Conservation (phyloP, 1,140 invertebrate species). For the Coptotermes formosanus region DNA sequence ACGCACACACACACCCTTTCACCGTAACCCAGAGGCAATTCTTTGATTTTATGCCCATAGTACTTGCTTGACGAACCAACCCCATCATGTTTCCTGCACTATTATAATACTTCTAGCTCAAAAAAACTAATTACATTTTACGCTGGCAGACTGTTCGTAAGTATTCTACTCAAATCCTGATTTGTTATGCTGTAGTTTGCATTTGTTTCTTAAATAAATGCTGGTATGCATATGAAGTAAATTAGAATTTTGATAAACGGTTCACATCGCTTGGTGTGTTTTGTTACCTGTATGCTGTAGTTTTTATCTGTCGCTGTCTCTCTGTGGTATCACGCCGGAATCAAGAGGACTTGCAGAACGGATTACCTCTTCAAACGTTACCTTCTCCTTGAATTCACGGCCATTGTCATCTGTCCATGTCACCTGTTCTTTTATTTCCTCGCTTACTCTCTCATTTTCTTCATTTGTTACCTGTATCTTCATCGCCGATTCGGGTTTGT, state of each 20-base stretch:
- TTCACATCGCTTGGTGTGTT: too few relatives aligned
- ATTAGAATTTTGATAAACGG: too few relatives aligned
- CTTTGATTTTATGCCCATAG: not conserved
- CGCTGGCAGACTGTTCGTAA: too few relatives aligned
- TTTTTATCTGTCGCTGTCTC: not conserved
- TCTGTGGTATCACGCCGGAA: not conserved
- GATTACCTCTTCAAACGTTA: not conserved
- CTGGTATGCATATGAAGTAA: too few relatives aligned
- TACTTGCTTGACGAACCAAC: not conserved
- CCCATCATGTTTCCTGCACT: not conserved
- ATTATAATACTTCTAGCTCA: too few relatives aligned
- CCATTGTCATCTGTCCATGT: not conserved
- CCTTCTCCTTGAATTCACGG: not conserved
- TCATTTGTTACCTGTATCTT: too few relatives aligned
- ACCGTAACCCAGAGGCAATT: not conserved
- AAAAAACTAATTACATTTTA: too few relatives aligned
- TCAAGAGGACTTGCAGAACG: not conserved
- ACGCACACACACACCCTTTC: not conserved
- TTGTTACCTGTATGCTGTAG: too few relatives aligned
- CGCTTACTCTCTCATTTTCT: not conserved
- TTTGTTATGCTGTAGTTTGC: too few relatives aligned
- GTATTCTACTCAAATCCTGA: too few relatives aligned
- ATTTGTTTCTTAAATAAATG: too few relatives aligned
- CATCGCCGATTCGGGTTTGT: too few relatives aligned
- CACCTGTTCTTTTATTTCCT: not conserved